Evolutionary conservation across 2,113 vertebrate species (phyloP).

Genomic region (Charina bottae): DNA sequence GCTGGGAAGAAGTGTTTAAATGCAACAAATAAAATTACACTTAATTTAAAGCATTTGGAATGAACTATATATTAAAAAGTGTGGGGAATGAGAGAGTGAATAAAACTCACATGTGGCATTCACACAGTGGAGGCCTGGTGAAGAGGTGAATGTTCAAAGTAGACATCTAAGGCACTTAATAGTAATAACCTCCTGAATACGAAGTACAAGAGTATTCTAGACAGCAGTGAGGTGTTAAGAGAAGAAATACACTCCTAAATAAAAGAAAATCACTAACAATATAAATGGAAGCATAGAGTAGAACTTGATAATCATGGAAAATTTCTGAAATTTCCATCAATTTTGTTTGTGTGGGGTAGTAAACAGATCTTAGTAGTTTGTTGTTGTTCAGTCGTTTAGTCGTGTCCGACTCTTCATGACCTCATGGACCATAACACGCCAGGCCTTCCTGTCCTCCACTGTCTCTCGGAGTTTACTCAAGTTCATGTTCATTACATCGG

Average conservation of each 20-base stretch:
- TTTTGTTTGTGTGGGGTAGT: too few species aligned
- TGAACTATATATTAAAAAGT: not conserved
- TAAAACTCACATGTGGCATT: not conserved
- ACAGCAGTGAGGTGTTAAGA: not conserved
- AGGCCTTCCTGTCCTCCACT: too few species aligned
- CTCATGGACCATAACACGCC: too few species aligned
- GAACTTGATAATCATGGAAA: not conserved
- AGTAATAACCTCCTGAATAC: not conserved
- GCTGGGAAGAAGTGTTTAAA: not conserved
- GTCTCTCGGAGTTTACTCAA: too few species aligned
- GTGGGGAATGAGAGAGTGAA: not conserved
- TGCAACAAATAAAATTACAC: not conserved
- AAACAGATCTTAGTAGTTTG: too few species aligned
- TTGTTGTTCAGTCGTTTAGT: too few species aligned
- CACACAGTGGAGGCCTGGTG: not conserved
- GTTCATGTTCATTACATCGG: too few species aligned
- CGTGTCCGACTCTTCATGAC: too few species aligned
- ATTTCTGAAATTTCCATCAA: too few species aligned
- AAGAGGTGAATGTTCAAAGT: not conserved
- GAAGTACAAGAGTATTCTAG: not conserved
- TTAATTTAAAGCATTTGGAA: not conserved
- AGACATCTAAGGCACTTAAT: not conserved
- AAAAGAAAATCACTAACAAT: not conserved
- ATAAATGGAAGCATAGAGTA: not conserved
- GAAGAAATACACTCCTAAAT: not conserved